phyloP scores from a whole-genome alignment of 1,140 invertebrate species.

The Dendrolimus punctatus region DNA sequence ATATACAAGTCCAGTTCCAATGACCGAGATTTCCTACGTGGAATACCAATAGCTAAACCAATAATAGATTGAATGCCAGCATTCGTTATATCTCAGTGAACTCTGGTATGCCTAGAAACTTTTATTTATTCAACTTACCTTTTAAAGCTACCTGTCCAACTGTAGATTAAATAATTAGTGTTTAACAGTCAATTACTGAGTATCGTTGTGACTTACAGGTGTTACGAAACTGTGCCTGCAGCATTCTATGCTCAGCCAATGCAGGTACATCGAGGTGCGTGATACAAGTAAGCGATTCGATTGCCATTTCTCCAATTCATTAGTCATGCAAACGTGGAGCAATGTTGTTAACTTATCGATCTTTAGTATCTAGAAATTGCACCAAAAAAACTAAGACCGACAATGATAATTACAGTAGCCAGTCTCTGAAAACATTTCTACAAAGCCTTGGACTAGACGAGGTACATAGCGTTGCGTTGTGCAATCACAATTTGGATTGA shows the following conservation, averaged over 20 bases:
- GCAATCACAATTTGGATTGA: constrained; percentile 2
- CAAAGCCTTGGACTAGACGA: constrained; percentile 6
- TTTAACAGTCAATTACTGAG: constrained; percentile 10
- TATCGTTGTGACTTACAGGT: constrained; percentile 3
- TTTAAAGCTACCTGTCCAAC: not conserved
- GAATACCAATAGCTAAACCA: constrained; percentile 30
- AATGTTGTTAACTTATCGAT: constrained; percentile 17
- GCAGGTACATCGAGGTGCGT: constrained; percentile 12
- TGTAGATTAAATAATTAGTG: constrained; percentile 1
- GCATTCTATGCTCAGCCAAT: constrained; percentile 7
- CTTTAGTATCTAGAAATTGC: constrained; percentile 14
- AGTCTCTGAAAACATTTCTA: constrained; percentile 15
- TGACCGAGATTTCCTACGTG: constrained; percentile 38
- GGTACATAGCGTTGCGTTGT: not conserved
- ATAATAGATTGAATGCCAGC: constrained; percentile 17
- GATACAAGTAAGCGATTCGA: constrained; percentile 11
- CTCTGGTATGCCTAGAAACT: constrained; percentile 4
- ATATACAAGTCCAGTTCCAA: constrained; percentile 24
- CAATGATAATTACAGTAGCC: constrained; percentile 13
- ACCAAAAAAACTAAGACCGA: constrained; percentile 6
- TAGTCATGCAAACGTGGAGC: constrained; percentile 14
- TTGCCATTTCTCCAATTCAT: constrained; percentile 20
- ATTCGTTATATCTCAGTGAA: constrained; percentile 4
- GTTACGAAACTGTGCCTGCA: constrained; percentile 15
- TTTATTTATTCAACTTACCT: not conserved